Evolutionary conservation across 1,140 invertebrate species (phyloP).

Genomic region (Eumeta japonica): DNA sequence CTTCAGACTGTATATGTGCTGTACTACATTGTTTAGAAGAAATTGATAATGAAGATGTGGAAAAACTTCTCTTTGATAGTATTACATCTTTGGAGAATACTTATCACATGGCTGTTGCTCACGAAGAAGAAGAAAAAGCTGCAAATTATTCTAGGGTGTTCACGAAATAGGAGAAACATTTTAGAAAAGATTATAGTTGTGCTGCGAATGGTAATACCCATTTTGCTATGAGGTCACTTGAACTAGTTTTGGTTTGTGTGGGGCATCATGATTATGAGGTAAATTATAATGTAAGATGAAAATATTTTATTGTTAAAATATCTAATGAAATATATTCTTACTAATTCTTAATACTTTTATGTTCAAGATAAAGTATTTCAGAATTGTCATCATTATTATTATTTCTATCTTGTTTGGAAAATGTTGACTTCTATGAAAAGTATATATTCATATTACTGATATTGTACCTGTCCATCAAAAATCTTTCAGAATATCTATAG

Average conservation of each 20-base stretch:
- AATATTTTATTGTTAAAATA: no score
- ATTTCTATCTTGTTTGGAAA: no score
- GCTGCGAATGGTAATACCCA: slow-evolving; percentile 61
- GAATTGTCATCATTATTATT: no score
- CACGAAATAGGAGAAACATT: slow-evolving; percentile 89
- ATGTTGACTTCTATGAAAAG: no score
- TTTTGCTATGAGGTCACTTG: slow-evolving; percentile 83
- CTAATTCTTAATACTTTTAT: no score
- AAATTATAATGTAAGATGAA: no score
- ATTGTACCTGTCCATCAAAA: no score
- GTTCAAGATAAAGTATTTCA: no score
- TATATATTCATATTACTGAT: no score
- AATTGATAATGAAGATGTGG: slow-evolving; percentile 65
- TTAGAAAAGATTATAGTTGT: slow-evolving; percentile 76
- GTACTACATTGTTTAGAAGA: slow-evolving; percentile 78
- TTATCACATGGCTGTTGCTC: slow-evolving; percentile 88
- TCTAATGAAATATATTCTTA: no score
- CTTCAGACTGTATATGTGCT: slow-evolving; percentile 88
- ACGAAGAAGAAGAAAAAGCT: slow-evolving; percentile 89
- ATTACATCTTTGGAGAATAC: slow-evolving; percentile 79
- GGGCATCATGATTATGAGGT: slow-evolving; percentile 97
- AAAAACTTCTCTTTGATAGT: slow-evolving; percentile 77
- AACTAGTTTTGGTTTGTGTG: slow-evolving; percentile 87
- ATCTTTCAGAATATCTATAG: no score
- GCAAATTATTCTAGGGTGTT: slow-evolving; percentile 94